Evolutionary conservation across 1,140 invertebrate species (phyloP), one percentile per base, ranked within the genome.

Genomic region (Penaeus vannamei): DNA sequence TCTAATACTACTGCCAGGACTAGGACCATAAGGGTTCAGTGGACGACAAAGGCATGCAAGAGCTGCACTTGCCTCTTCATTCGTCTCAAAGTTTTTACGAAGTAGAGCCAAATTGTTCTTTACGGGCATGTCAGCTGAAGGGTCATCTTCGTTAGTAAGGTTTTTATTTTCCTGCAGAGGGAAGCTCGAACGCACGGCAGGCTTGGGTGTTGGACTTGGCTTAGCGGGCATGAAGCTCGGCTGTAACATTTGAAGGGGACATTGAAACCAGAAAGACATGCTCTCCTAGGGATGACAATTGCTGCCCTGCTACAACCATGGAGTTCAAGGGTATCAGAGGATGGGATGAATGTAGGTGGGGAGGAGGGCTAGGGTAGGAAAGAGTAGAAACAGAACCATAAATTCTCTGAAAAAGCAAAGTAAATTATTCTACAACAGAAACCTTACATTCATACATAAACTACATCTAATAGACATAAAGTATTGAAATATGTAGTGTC

Each of bases 121-220:
- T 46, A 84, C 32, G 2, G 83, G 83, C 42, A 64, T 36, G 36
- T 84, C 83, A 46, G 83, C 36, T 0, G 83, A 69, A 36, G 62
- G 83, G 62, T 87, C 86, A 36, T 87, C 86, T 42, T 87, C 79
- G 26, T 87, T 87, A 66, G 77, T 87, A 8, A 87, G 72, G 62
- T 87, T 87, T 87, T 86, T 86, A 76, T 87, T 87, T 82, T 87
- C 86, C 61, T 87, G 86, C 23, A 80, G 77, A 32, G 86, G 77
- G 36, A 87, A 87, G 46, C 76, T 81, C 12, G 86, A 87, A 62
- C 86, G 86, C 60, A 87, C 60, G 42, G 86, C 86, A n/a, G 86
- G 86, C 62, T 87, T 87, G 77, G 86, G 86, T 64, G 62, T 81
- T 64, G 61, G 86, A 79, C 77, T 82, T 53, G 86, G 86, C 62